Evolutionary conservation across 2,797 vertebrate species (phyloP).

Genomic region (Streptopelia turtur): DNA sequence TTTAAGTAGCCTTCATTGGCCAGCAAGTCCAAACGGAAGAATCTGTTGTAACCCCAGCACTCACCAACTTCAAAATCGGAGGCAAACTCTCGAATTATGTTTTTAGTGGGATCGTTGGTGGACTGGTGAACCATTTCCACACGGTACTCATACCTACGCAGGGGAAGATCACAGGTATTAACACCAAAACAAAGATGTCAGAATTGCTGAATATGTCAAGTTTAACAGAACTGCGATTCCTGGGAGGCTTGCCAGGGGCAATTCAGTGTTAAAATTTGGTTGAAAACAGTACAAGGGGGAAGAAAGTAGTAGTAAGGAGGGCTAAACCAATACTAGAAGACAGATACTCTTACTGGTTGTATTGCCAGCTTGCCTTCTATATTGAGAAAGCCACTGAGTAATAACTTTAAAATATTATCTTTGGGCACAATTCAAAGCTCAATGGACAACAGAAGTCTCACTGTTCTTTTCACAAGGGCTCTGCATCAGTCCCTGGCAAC

Average conservation of each 20-base stretch:
- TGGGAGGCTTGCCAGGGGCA: rapidly evolving
- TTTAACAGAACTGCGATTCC: neutral
- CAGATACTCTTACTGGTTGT: neutral
- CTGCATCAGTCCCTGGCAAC: neutral
- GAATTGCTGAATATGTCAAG: rapidly evolving
- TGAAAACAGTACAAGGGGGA: neutral
- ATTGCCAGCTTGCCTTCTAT: neutral
- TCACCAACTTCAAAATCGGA: constrained; percentile 98
- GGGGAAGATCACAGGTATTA: neutral
- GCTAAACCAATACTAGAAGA: neutral
- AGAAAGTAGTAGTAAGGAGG: neutral
- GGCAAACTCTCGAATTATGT: constrained; percentile 97
- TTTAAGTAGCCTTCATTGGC: constrained; percentile 98
- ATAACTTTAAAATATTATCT: neutral
- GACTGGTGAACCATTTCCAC: constrained; percentile 99
- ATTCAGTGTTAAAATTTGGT: neutral
- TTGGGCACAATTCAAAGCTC: neutral
- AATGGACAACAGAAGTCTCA: neutral
- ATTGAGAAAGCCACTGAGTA: neutral
- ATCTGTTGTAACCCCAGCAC: constrained; percentile 99
- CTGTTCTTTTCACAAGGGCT: neutral
- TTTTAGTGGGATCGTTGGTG: constrained; percentile 95
- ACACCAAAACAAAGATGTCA: neutral
- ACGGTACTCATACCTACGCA: constrained; percentile 92
- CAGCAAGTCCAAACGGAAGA: constrained; percentile 95